Conservation (phyloP, 2,113 vertebrate species). For the Tringa solitaria region DNA sequence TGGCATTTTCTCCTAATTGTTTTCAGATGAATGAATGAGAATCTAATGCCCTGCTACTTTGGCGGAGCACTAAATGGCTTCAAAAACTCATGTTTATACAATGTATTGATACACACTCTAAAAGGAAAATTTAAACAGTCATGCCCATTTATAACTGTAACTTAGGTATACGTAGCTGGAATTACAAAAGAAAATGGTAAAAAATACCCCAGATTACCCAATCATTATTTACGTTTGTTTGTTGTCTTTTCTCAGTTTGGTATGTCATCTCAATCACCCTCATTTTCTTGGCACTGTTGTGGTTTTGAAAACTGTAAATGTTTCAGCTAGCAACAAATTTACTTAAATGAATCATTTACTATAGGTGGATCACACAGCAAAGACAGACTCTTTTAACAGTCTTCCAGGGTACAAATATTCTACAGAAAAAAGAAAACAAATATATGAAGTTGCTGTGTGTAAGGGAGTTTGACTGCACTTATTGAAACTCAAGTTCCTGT, state of each 20-base stretch:
- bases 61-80: slow-evolving; percentile 70
- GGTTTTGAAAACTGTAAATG: not conserved
- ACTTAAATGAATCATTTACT: not conserved
- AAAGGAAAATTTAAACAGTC: slow-evolving; percentile 35
- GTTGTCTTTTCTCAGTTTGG: not conserved
- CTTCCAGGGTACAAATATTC: not conserved
- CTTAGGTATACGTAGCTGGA: not conserved
- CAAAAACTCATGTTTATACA: slow-evolving; percentile 70
- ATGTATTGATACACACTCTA: not conserved
- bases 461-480: not conserved
- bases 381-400: not conserved
- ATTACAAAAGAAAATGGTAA: not conserved
- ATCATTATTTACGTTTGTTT: not conserved
- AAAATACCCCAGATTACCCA: not conserved
- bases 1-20: slow-evolving; percentile 79
- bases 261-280: not conserved
- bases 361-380: not conserved
- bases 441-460: not conserved
- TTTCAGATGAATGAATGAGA: slow-evolving; percentile 80
- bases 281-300: not conserved
- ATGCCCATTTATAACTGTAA: not conserved
- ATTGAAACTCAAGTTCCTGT: not conserved
- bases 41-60: slow-evolving; percentile 75
- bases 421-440: not conserved
- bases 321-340: not conserved